Percentiles rank a stretch among this genome's conserved stretches.
Evolutionary conservation across 2,888 invertebrate species (phyloP).

Genomic region (Cantharis lateralis): DNA sequence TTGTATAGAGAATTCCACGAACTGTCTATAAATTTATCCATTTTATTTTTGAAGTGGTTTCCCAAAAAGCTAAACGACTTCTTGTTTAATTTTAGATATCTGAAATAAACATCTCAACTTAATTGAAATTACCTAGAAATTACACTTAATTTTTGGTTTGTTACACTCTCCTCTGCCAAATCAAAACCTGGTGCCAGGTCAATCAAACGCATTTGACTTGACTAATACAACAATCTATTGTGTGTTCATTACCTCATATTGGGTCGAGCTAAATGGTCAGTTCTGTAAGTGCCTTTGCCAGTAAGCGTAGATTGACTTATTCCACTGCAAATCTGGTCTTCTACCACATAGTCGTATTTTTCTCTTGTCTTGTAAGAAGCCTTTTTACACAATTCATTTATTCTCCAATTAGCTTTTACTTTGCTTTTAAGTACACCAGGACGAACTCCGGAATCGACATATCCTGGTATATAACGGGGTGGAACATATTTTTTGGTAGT

Average conservation of each 20-base stretch:
- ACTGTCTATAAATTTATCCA: neutral
- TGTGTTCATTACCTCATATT: neutral
- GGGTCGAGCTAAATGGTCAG: neutral
- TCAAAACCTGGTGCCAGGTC: no score
- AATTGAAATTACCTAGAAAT: no score
- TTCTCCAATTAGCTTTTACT: neutral
- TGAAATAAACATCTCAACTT: neutral
- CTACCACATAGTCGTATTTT: neutral
- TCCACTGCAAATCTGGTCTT: neutral
- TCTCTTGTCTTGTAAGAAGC: neutral
- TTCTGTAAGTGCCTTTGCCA: neutral
- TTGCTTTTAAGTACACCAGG: neutral
- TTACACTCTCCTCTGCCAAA: no score
- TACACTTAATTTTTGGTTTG: no score
- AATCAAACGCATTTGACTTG: no score
- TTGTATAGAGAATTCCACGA: neutral
- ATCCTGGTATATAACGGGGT: neutral
- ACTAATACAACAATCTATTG: no score
- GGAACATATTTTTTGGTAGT: neutral
- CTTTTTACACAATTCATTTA: neutral
- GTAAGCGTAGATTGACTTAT: neutral
- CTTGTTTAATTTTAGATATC: neutral
- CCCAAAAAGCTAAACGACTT: neutral
- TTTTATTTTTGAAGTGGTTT: neutral
- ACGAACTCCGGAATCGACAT: neutral